Evolutionary conservation across 2,113 vertebrate species (phyloP).

Genomic region (Rhabdornis inornatus): DNA sequence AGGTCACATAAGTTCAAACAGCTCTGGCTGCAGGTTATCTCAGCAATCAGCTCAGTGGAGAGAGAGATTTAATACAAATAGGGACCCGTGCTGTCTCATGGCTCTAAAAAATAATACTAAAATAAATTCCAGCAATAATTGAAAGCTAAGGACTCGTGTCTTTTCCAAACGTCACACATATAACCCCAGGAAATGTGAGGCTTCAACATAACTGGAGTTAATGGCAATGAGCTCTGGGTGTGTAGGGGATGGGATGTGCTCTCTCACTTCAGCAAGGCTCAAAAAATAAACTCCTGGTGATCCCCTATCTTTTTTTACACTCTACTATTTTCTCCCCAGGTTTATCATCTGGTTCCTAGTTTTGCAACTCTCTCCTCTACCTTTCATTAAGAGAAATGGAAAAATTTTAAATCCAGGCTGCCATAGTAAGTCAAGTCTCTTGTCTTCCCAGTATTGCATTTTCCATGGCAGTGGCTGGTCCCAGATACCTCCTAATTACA

Average conservation of each 20-base stretch:
- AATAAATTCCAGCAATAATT: not conserved
- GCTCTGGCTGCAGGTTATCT: not conserved
- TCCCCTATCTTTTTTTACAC: not conserved
- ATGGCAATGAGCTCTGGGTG: not conserved
- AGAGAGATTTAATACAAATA: not conserved
- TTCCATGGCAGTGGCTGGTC: not conserved
- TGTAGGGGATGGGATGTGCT: not conserved
- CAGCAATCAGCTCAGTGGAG: not conserved
- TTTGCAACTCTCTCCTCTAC: not conserved
- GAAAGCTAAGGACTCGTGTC: not conserved
- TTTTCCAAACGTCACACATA: not conserved
- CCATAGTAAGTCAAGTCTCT: not conserved
- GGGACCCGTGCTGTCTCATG: not conserved
- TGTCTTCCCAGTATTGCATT: not conserved
- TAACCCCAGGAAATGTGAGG: not conserved
- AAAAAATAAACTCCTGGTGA: not conserved
- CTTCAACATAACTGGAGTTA: not conserved
- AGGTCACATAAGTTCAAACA: slow-evolving; percentile 11
- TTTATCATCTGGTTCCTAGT: not conserved
- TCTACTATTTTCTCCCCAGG: not conserved
- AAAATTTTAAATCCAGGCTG: not conserved
- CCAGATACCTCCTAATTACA: not conserved
- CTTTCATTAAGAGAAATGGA: not conserved
- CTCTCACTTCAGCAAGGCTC: not conserved
- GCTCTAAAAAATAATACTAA: not conserved